phyloP scores from a whole-genome alignment of 2,888 invertebrate genomes.

The Lasioglossum marginatum region DNA sequence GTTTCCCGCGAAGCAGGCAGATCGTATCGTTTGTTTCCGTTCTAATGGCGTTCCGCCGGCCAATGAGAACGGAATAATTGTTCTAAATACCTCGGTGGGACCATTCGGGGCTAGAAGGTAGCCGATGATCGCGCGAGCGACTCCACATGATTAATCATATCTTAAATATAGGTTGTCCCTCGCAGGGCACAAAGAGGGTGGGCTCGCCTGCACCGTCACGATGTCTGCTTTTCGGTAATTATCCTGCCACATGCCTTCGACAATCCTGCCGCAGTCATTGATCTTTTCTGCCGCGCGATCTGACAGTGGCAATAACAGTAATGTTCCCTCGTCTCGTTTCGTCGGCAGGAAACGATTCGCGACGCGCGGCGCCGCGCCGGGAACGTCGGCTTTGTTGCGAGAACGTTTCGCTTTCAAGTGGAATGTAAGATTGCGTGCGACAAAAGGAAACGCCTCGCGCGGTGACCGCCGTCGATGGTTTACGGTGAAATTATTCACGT shows the following conservation, averaged over 20 bases:
- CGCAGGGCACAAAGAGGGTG: conserved; percentile 56
- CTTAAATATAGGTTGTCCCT: conserved; percentile 76
- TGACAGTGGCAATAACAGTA: conserved; percentile 50
- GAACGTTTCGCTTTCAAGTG: not conserved
- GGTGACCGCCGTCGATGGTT: not conserved
- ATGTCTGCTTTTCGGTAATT: conserved; percentile 60
- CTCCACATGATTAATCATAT: conserved; percentile 80
- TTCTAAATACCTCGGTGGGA: conserved; percentile 33
- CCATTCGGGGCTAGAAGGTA: conserved; percentile 53
- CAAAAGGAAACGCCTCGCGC: conserved; percentile 8
- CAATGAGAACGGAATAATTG: conserved; percentile 73
- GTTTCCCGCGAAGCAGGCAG: conserved; percentile 32
- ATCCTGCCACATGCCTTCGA: conserved; percentile 59
- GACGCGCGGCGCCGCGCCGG: not conserved
- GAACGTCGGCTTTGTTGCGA: not conserved
- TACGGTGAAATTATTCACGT: conserved; percentile 16
- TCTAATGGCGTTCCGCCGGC: conserved; percentile 56
- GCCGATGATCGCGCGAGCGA: conserved; percentile 56
- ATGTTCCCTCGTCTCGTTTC: conserved; percentile 26
- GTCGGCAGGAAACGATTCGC: conserved; percentile 30
- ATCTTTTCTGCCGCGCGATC: conserved; percentile 55
- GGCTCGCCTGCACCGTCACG: conserved; percentile 27
- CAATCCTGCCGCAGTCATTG: conserved; percentile 53
- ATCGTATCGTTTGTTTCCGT: conserved; percentile 54
- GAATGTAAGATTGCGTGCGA: conserved; percentile 11